Evolutionary conservation across 92 coral and sea anemone species (phyloP).

Genomic region (Micromussa lordhowensis): DNA sequence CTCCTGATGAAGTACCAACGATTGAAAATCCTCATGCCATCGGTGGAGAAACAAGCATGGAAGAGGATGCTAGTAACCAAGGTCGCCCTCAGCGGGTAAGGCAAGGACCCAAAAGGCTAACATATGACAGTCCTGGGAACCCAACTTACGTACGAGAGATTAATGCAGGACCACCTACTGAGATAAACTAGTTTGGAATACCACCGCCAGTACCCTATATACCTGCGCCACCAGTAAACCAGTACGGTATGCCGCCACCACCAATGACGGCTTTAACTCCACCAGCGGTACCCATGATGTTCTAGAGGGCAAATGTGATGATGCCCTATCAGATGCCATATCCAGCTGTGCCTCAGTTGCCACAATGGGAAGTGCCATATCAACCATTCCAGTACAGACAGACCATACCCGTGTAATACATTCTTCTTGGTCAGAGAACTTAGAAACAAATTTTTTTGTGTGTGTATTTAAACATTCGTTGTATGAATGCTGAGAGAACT

Average conservation of each 20-base stretch:
- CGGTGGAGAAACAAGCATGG: too few species aligned
- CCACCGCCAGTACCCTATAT: background rate
- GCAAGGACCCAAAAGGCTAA: too few species aligned
- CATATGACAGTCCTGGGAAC: constrained; percentile 8
- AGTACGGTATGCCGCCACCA: background rate
- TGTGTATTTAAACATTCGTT: background rate
- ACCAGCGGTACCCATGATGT: constrained; percentile 1
- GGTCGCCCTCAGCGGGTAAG: too few species aligned
- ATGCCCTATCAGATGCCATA: background rate
- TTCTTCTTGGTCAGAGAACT: background rate
- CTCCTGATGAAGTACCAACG: too few species aligned
- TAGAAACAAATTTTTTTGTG: background rate
- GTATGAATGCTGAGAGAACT: background rate
- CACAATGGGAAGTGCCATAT: background rate
- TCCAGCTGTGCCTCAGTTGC: too few species aligned
- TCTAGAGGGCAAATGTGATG: background rate
- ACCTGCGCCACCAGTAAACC: background rate
- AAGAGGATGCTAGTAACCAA: too few species aligned
- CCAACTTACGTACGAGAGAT: constrained; percentile 9
- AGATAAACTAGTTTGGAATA: background rate
- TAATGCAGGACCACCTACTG: background rate
- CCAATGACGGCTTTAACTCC: background rate
- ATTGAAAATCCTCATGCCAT: too few species aligned
- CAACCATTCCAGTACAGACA: background rate
- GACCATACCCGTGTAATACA: background rate